Conservation (phyloP, 2,888 invertebrate genomes). For the Acanthosoma haemorrhoidale region DNA sequence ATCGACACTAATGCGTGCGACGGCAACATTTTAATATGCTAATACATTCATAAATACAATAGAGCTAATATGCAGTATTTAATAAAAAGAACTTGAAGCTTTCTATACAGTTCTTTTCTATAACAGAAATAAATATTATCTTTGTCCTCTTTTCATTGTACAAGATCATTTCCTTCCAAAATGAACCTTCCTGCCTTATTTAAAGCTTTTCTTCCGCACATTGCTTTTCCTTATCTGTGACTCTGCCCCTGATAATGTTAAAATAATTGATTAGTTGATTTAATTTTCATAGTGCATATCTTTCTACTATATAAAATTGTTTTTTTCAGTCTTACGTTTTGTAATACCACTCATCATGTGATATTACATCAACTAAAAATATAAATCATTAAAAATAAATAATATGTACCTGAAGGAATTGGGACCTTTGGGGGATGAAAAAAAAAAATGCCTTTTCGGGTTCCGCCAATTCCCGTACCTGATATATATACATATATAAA, state of each 20-base stretch:
- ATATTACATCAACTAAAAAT: too few relatives aligned
- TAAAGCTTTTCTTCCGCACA: slow-evolving; percentile 9
- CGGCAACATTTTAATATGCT: neutral
- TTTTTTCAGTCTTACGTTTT: too few relatives aligned
- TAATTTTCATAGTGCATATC: too few relatives aligned
- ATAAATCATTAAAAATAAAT: too few relatives aligned
- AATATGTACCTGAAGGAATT: too few relatives aligned
- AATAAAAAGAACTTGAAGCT: neutral
- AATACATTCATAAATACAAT: neutral
- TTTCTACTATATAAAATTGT: too few relatives aligned
- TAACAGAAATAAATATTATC: neutral
- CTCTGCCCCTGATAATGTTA: neutral
- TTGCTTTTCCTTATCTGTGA: neutral
- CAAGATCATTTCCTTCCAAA: neutral
- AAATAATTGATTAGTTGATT: too few relatives aligned
- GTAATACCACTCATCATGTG: too few relatives aligned
- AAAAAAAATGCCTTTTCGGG: too few relatives aligned
- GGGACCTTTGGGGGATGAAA: too few relatives aligned
- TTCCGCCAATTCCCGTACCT: too few relatives aligned
- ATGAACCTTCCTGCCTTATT: neutral
- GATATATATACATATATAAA: too few relatives aligned
- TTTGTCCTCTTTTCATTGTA: neutral
- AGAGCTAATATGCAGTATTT: neutral
- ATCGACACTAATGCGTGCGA: neutral
- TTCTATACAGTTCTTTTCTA: neutral